phyloP scores from a whole-genome alignment of 2,113 vertebrate genomes.

The Poeciliopsis turrubarensis region DNA sequence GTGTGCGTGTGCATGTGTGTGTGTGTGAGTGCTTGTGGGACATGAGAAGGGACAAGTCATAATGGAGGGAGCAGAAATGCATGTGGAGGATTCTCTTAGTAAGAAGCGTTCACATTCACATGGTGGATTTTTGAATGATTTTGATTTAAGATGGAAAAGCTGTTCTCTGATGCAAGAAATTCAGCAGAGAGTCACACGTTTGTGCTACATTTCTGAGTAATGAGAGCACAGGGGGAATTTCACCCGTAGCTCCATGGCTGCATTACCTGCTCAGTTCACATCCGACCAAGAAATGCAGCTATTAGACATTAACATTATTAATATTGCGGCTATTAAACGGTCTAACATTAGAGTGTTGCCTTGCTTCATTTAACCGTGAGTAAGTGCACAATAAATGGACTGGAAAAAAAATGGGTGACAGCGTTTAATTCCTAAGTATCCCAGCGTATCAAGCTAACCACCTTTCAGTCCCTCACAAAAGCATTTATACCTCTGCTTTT shows the following conservation, averaged over 20 bases:
- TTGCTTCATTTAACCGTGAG: slow-evolving; percentile 14
- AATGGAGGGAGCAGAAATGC: slow-evolving; percentile 31
- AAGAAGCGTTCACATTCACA: slow-evolving; percentile 8
- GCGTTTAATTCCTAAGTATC: neutral
- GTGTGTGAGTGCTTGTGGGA: slow-evolving; percentile 20
- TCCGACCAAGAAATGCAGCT: slow-evolving; percentile 1
- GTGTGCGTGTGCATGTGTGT: neutral
- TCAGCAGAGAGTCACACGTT: slow-evolving; percentile 11
- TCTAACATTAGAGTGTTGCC: neutral
- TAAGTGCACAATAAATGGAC: neutral
- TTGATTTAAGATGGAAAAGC: slow-evolving; percentile 21
- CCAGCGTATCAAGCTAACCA: neutral
- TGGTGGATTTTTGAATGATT: slow-evolving; percentile 15
- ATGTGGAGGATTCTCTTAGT: slow-evolving; percentile 31
- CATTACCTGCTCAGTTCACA: neutral
- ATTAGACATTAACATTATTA: neutral
- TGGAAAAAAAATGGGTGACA: neutral
- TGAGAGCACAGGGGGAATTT: neutral
- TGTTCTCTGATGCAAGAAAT: slow-evolving; percentile 13
- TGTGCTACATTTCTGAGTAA: slow-evolving; percentile 17
- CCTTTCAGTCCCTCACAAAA: neutral
- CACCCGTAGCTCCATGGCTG: neutral
- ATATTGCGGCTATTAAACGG: neutral
- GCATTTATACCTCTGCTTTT: no score
- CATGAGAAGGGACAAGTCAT: slow-evolving; percentile 27